These are phyloP conservation scores for Protobothrops mucrosquamatus DNA, from an alignment of 2,113 vertebrate species.

Conservation along the genomic window DNA sequence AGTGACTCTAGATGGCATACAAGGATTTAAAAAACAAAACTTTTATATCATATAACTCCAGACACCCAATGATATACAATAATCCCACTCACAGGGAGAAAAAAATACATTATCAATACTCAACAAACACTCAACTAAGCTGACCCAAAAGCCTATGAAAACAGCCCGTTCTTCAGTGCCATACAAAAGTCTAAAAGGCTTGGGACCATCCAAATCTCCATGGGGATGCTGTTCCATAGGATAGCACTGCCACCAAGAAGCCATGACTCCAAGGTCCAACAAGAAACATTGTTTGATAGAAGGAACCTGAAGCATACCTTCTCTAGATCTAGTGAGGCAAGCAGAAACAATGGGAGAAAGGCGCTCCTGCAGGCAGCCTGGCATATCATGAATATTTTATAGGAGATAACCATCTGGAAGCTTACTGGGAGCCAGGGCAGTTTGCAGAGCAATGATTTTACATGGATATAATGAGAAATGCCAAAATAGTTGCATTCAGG, in stretches of 20 bases:
- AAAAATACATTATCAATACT: not conserved
- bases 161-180: not conserved
- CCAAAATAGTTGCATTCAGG: not conserved
- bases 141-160: not conserved
- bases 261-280: not conserved
- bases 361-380: not conserved
- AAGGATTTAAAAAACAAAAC: not conserved
- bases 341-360: not conserved
- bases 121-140: not conserved
- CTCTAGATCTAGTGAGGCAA: not conserved
- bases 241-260: not conserved
- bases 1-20: not conserved
- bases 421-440: not conserved
- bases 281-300: not conserved
- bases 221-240: not conserved
- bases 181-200: not conserved
- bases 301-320: not conserved
- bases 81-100: not conserved
- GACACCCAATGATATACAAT: not conserved
- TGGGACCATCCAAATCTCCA: not conserved
- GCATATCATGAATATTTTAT: not conserved
- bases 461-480: not conserved
- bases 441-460: not conserved
- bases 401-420: not conserved
- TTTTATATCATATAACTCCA: not conserved